Evolutionary conservation across 1,140 invertebrate genomes (phyloP), one percentile per base, ranked within the genome.

Genomic region (Euura lappo): DNA sequence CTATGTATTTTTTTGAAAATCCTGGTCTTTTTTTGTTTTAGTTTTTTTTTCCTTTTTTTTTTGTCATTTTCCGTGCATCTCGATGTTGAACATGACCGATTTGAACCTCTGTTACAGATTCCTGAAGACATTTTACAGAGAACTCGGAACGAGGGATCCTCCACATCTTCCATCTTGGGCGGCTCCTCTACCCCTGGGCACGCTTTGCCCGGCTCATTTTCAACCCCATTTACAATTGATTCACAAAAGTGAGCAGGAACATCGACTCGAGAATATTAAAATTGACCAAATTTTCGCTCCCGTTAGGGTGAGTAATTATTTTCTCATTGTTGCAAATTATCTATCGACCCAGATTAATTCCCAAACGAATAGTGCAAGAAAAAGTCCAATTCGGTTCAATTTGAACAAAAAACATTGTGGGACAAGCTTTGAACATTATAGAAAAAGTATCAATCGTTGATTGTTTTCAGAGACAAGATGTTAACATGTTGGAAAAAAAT

Each of bases 201-300:
- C 83, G 44, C 80, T 88, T 45, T 87, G 86, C 70, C 84, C 87
- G 6, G 87, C 87, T 7, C 83, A 85, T 75, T 87, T 89, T 70
- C 86, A 88, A 71, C 88, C 88, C 1, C 83, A 87, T n/a, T 78
- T 89, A 13, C 86, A 87, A 68, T 77, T 89, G 71, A 82, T 83
- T 3, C 85, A 86, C 74, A 80, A 84, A 46, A 83, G 81, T 77
- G 79, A 82, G 65, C 81, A 85, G 73, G 83, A 84, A 65, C 82
- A 85, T 74, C 83, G 84, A 13, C 77, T 84, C 69, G 85, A 84
- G 71, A 84, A 85, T 71, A 85, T 88, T 70, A 84, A 86, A 71
- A 76, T 86, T 65, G 88, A 88, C 74, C 87, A 89, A 75, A 83
- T 89, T 64, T 84, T 89, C 71, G 78, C 86, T 2, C 80, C 87